A percentile compares a stretch with the other conserved stretches of the same genome.
These are phyloP conservation scores for Spodoptera frugiperda DNA, from an alignment of 1,140 invertebrate species.

Conservation along the genomic window DNA sequence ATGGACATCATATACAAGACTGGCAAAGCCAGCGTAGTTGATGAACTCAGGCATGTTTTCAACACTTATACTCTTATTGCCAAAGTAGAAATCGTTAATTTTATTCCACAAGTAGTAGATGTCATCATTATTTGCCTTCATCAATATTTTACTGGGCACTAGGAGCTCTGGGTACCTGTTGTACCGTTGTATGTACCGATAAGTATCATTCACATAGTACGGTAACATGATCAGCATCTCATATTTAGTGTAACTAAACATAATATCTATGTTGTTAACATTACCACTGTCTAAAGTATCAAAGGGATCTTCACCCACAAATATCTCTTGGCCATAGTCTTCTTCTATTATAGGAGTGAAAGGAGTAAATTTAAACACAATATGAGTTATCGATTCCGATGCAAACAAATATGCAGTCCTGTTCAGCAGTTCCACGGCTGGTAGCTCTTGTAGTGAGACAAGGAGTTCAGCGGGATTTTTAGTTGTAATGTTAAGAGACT, in stretches of 20 bases:
- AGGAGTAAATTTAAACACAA: constrained; percentile 58
- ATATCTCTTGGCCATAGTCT: constrained; percentile 62
- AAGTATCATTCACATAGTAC: background rate
- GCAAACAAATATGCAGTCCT: constrained; percentile 56
- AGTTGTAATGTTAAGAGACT: constrained; percentile 59
- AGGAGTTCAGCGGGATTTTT: constrained; percentile 68
- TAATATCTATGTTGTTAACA: constrained; percentile 86
- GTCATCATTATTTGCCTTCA: constrained; percentile 40
- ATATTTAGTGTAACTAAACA: constrained; percentile 85
- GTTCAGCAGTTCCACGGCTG: constrained; percentile 71
- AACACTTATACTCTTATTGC: constrained; percentile 58
- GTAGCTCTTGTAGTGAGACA: constrained; percentile 79
- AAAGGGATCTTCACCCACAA: constrained; percentile 66
- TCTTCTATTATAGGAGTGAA: constrained; percentile 73
- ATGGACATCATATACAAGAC: constrained; percentile 20
- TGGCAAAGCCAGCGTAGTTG: constrained; percentile 62
- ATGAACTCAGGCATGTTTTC: constrained; percentile 62
- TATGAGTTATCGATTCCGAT: constrained; percentile 56
- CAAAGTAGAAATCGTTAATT: constrained; percentile 79
- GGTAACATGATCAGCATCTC: constrained; percentile 76
- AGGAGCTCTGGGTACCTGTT: constrained; percentile 45
- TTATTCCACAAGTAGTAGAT: constrained; percentile 58
- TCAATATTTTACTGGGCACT: constrained; percentile 49
- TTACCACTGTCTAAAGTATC: constrained; percentile 66
- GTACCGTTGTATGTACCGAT: background rate